Base-by-base conservation (phyloP, 2,113 vertebrate species). In the Mesitornis unicolor region DNA sequence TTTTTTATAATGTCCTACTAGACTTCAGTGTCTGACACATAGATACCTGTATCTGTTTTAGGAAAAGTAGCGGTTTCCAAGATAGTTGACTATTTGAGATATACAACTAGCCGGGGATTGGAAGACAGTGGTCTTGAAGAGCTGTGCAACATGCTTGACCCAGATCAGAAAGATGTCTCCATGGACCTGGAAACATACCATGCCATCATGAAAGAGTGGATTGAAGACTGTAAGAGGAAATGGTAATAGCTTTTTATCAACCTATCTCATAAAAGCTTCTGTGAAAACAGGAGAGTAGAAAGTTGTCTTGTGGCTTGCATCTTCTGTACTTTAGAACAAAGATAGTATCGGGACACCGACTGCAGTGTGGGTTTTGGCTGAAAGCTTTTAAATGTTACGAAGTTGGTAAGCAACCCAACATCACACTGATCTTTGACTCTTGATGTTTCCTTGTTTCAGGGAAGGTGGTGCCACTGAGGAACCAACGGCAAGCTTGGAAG, bases 51-150 rank as follows among this genome's bases (percentile, higher is more conserved):
- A 13, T 89, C 19, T 93, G 3, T 57, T 78, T 67, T 51, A 99
- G 99, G 99, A 71, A 99, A 98, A 97, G 99, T 99, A 57, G 98
- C 97, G 4, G 98, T 99, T 90, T 99, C 98, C n/a, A 98, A 98
- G 69, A 98, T 99, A 35, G 97, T 99, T 67, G 98, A 99, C 92
- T 99, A 98, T 71, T 87, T 99, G 87, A 98, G 98, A 16, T 98
- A 98, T 75, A 99, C 98, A 3, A 98, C 98, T 18, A 98, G 98
- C 45, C 98, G 98, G 19, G 98, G 94, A 42, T 98, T 97, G 1
- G 99, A 98, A 81, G 99, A 99, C 61, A 98, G 98, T 4, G 98
- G 98, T 21, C 98, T 99, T 10, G 98, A 99, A 56, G 98, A 99
- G 31, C 97, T 99, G 13, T 99, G 98, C 84, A 98, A 98, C 93